Base-by-base conservation (phyloP, 2,113 vertebrate species). In the Leucopsar rothschildi region DNA sequence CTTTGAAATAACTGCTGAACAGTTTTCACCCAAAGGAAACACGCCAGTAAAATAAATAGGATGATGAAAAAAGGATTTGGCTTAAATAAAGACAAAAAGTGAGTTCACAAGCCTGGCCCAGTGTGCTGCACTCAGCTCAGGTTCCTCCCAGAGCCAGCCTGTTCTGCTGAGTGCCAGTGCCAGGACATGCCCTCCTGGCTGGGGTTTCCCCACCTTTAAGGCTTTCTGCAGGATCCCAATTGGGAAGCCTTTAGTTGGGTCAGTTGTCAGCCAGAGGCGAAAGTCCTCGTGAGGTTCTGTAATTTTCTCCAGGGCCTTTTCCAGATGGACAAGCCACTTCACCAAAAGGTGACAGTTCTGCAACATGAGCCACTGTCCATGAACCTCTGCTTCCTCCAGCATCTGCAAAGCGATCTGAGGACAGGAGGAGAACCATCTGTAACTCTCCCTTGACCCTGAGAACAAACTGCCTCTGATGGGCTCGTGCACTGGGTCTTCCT, bases 331-430 rank as follows among this genome's bases (percentile, higher is more conserved):
- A 20, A 99, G 98, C 99, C 99, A 99, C 94, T 97, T 98, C 52
- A 99, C 99, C 95, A 99, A 91, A 44, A 99, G 98, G 91, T 99
- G 99, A 84, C 99, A 99, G 96, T 99, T 99, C 98, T 99, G 99
- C 27, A 99, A 56, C 98, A 99, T 99, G 31, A 99, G 97, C 99
- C 99, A 99, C 72, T 99, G 98, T 10, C 99, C 99, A 1, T 95
- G 95, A 12, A 98, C 95, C 63, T 97, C 98, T 0, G 97, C 98
- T 0, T 88, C 97, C 65, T 99, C 98, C 97, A 99, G 97, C 95
- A 99, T 91, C 97, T 99, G 98, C 92, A 99, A 93, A 2, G 99
- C 99, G 11, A 99, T 97, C 99, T 99, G 92, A 45, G 15, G 42
- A 75, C 21, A 40, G 15, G 7, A 15, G 28, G 40, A 47, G 11